Evolutionary conservation across 53 echinoderm and acorn worm species (phyloP), one percentile per base, ranked within the genome.

Genomic region (Glandiceps talaboti): DNA sequence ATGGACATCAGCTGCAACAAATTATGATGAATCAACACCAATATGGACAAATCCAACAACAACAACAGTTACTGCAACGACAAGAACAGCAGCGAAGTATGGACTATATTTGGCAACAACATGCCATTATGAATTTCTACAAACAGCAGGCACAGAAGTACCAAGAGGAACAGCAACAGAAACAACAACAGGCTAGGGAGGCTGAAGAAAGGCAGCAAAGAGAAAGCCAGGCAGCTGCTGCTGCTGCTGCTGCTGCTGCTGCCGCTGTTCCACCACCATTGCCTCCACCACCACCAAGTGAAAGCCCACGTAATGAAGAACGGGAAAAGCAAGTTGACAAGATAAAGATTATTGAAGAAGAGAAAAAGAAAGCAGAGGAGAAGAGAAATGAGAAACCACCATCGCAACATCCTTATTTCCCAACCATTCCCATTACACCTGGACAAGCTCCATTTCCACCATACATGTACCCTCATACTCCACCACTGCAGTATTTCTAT

Each of bases 1-100:
- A 90, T 84, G 89, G 93, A 74, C 93, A 90, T 75, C 90, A 90
- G 33, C 88, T 90, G 0, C 88, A 91, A 84, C 91, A 91, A 75
- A 79, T 91, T 1, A 89, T 93, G 77, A 72, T 93, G 81, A 93
- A 88, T 75, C 93, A 93, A n/a, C 93, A 90, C 31, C 81, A 85
- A 33, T 88, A 82, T 27, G 87, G 81, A 32, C 86, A 85, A 26
- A 75, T 81, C 77, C 91, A 91, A 82, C 81, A 89, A 73, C 84
- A 86, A 0, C 84, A 84, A 30, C 86, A 86, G 73, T 29, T 91
- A 64, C 79, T 76, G n/a, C 84, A 89, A 32, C 81, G 86, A 14
- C 88, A 86, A 0, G 91, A 85, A 32, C 82, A 82, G 33, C 85
- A 75, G 30, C 89, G 81, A 6, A 45, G 64, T 20, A 45, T 45